Conservation (phyloP, 2,797 vertebrate species). For the Amblyopsis hoosieri region DNA sequence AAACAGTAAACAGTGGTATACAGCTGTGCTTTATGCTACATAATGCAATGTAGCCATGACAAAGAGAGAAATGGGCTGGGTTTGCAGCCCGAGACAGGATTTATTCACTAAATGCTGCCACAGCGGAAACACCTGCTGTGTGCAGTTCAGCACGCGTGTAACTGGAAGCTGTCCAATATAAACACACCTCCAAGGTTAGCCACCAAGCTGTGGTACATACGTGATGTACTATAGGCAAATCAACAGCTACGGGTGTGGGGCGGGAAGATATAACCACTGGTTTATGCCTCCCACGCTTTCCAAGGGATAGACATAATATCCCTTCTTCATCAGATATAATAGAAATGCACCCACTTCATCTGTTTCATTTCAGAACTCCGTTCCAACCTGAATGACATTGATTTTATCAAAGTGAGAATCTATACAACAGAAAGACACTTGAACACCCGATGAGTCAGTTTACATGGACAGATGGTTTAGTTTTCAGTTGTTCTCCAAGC, state of each 20-base stretch:
- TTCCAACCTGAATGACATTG: not conserved
- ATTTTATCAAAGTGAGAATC: not conserved
- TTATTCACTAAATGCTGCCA: slow-evolving; percentile 13
- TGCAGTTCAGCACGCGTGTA: too few species aligned
- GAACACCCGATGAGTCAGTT: not conserved
- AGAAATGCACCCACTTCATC: slow-evolving; percentile 8
- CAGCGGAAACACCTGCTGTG: not conserved
- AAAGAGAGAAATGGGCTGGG: not conserved
- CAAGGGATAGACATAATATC: not conserved
- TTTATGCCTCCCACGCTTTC: too few species aligned
- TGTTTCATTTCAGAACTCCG: slow-evolving; percentile 1
- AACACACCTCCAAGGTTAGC: too few species aligned
- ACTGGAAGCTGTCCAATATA: too few species aligned
- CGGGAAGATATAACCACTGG: too few species aligned
- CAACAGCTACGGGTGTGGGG: too few species aligned
- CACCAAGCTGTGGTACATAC: too few species aligned
- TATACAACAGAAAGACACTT: slow-evolving; percentile 4
- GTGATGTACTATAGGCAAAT: too few species aligned
- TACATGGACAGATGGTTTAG: not conserved
- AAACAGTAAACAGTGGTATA: too few species aligned
- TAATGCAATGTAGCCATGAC: not conserved
- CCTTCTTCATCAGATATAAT: not conserved
- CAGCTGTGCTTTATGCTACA: not conserved
- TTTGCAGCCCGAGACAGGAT: slow-evolving; percentile 11
- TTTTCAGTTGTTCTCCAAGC: not conserved